phyloP scores from a whole-genome alignment of 1,140 invertebrate genomes.

The Orchesella cincta region DNA sequence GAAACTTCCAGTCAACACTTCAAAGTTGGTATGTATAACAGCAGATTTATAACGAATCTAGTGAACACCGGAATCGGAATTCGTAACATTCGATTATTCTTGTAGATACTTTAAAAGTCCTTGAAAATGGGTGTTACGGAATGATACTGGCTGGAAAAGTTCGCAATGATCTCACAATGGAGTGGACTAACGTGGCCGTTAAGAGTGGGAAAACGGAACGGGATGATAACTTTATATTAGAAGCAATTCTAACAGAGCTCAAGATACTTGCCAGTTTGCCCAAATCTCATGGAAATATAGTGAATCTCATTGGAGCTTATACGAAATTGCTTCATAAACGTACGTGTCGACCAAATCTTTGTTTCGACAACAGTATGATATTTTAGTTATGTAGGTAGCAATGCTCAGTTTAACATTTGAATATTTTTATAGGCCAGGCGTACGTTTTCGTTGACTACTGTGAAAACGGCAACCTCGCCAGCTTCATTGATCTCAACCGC shows the following conservation, averaged over 20 bases:
- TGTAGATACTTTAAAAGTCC: neutral
- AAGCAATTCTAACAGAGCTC: neutral
- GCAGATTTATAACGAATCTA: no score
- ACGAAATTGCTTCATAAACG: conserved; percentile 5
- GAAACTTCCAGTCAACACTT: conserved; percentile 7
- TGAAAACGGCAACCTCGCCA: conserved; percentile 9
- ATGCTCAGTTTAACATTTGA: neutral
- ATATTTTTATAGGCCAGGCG: neutral
- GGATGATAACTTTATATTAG: neutral
- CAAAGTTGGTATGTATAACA: conserved; percentile 8
- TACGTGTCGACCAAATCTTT: no score
- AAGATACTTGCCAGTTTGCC: conserved; percentile 5
- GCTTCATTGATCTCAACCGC: conserved; percentile 10
- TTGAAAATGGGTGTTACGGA: neutral
- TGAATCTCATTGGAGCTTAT: conserved; percentile 14
- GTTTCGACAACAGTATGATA: neutral
- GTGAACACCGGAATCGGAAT: no score
- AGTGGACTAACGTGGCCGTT: neutral
- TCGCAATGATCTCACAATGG: conserved; percentile 15
- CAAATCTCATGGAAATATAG: neutral
- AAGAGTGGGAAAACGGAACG: neutral
- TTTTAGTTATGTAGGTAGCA: neutral
- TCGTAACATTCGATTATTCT: neutral
- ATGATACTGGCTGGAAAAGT: neutral
- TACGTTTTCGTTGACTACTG: conserved; percentile 6